A percentile compares a stretch with the other conserved stretches of the same genome.
Evolutionary conservation across 2,797 vertebrate species (phyloP).

Genomic region (Hemitrygon akajei): DNA sequence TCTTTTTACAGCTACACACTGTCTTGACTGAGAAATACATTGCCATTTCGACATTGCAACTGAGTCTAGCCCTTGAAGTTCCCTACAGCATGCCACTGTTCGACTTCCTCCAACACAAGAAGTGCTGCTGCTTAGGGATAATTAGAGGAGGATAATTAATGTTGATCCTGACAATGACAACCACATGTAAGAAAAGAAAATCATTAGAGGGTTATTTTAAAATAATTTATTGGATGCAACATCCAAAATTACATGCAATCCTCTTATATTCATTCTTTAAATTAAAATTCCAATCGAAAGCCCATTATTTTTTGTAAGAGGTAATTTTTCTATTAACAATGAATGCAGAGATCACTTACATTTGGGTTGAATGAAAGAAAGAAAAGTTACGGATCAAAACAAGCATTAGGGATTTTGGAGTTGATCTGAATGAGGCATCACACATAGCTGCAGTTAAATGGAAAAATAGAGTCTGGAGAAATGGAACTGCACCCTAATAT

Average conservation of each 20-base stretch:
- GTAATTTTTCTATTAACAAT: no score
- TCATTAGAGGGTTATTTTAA: not conserved
- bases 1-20: no score
- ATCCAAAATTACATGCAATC: not conserved
- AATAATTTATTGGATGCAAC: not conserved
- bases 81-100: no score
- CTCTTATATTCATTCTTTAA: not conserved
- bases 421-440: not conserved
- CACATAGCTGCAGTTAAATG: not conserved
- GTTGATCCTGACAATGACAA: not conserved
- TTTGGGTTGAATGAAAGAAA: not conserved
- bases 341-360: not conserved
- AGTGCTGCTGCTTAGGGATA: no score
- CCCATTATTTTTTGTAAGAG: not conserved
- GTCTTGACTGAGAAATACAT: no score
- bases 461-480: not conserved
- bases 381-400: not conserved
- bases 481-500: not conserved
- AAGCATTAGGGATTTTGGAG: not conserved
- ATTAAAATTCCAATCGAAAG: not conserved
- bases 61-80: no score
- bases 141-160: no score
- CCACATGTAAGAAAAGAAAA: no score
- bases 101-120: no score
- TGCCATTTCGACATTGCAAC: no score